Percentiles rank a stretch among this genome's conserved stretches.
Evolutionary conservation across 2,797 vertebrate genomes (phyloP).

Genomic region (Todus mexicanus): DNA sequence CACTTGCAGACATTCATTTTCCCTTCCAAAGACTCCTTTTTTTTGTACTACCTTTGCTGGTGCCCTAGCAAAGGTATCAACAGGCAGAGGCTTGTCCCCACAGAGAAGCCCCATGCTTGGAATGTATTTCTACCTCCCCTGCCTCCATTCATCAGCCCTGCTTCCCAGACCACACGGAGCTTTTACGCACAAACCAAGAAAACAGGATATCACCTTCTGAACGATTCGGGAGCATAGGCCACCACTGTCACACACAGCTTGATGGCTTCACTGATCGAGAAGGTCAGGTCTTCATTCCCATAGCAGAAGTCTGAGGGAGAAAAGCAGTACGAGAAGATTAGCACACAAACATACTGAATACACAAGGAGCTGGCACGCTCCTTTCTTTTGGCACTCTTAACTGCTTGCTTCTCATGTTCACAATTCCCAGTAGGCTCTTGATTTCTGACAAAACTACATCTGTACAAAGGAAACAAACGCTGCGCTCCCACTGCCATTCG

Average conservation of each 20-base stretch:
- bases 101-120: background rate
- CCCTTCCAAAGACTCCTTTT: background rate
- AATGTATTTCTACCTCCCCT: background rate
- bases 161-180: background rate
- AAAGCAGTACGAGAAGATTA: background rate
- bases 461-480: background rate
- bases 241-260: slow-evolving; percentile 97
- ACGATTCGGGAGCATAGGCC: slow-evolving; percentile 96
- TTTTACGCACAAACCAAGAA: background rate
- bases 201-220: slow-evolving; percentile 83
- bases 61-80: background rate
- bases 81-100: background rate
- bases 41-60: too few species aligned
- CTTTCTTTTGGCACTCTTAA: background rate
- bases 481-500: background rate
- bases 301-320: slow-evolving; percentile 93
- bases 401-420: background rate
- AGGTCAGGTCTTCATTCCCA: slow-evolving; percentile 95
- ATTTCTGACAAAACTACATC: background rate
- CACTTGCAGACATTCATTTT: background rate
- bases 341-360: background rate
- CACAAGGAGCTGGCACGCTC: background rate
- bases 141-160: background rate
- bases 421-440: background rate
- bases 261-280: slow-evolving; percentile 96